Conservation (phyloP, 1,140 invertebrate species). For the Bathynomus jamesi region DNA sequence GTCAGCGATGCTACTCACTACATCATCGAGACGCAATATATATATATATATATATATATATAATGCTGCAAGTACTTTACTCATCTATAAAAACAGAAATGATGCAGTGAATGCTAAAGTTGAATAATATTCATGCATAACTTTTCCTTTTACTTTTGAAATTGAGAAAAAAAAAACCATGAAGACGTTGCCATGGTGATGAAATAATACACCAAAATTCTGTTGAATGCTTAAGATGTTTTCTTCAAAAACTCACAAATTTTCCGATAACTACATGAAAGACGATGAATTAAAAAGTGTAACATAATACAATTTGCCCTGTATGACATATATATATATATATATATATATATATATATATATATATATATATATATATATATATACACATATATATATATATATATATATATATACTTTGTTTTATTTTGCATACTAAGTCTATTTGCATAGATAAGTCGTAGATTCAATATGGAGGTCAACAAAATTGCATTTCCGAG, state of each 20-base stretch:
- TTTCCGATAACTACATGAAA: not conserved
- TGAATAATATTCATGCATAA: no score
- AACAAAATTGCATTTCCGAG: not conserved
- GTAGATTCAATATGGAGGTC: not conserved
- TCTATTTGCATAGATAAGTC: not conserved
- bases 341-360: not conserved
- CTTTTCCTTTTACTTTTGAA: no score
- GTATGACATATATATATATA: not conserved
- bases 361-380: constrained; percentile 1
- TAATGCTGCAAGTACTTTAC: no score
- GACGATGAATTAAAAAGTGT: not conserved
- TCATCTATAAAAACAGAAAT: no score
- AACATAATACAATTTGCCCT: not conserved
- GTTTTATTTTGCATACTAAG: not conserved
- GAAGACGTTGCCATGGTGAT: no score
- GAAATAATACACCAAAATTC: not conserved
- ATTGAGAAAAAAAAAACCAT: no score
- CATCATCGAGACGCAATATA: no score
- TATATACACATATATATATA: not conserved
- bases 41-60: no score
- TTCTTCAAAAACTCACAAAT: not conserved
- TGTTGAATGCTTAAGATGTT: not conserved
- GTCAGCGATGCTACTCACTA: no score
- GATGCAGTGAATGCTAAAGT: no score
- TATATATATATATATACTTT: not conserved